Evolutionary conservation across 2,888 invertebrate species (phyloP).

Genomic region (Rhamphomyia laevipes): DNA sequence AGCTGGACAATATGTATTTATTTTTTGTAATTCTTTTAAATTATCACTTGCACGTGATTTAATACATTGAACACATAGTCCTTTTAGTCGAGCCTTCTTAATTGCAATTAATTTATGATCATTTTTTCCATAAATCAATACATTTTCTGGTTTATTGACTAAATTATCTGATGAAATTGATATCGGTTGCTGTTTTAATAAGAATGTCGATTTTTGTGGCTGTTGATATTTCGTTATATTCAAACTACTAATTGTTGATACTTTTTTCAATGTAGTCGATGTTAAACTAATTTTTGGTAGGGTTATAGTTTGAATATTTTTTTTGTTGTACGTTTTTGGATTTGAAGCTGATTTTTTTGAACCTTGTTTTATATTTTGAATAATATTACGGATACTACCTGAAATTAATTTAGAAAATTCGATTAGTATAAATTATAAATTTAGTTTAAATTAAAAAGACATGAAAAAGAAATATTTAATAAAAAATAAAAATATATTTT

Average conservation of each 20-base stretch:
- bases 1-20: constrained; percentile 31
- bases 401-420: neutral
- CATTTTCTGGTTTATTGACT: constrained; percentile 6
- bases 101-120: constrained; percentile 29
- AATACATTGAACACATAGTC: constrained; percentile 34
- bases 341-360: constrained; percentile 6
- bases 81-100: constrained; percentile 28
- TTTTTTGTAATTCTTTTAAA: constrained; percentile 19
- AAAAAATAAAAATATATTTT: too few relatives aligned
- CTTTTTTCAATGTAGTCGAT: too few relatives aligned
- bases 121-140: constrained; percentile 5
- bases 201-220: too few relatives aligned
- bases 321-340: constrained; percentile 21
- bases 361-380: neutral
- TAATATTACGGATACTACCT: too few relatives aligned
- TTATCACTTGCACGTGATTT: constrained; percentile 14
- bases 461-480: neutral
- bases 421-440: too few relatives aligned
- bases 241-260: too few relatives aligned
- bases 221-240: too few relatives aligned
- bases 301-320: constrained; percentile 22
- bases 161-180: neutral
- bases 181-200: too few relatives aligned
- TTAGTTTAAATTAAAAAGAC: too few relatives aligned
- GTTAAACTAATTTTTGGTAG: constrained; percentile 14